Conservation (phyloP, 2,888 invertebrate genomes). For the Caenorhabditis panamensis region DNA sequence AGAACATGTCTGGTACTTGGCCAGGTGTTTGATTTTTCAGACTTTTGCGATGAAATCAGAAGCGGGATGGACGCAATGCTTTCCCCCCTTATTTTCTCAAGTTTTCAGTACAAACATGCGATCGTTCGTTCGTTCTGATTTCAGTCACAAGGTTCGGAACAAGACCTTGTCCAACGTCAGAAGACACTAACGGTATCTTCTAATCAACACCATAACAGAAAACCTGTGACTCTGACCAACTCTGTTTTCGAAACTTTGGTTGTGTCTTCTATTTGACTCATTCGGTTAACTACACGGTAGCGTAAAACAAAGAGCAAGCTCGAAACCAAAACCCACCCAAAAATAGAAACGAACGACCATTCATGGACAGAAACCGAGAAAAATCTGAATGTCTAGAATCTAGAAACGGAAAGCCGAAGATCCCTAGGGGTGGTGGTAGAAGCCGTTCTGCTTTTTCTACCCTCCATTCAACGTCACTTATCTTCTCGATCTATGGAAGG, state of each 20-base stretch:
- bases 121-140: background rate
- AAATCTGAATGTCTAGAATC: background rate
- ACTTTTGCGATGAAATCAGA: background rate
- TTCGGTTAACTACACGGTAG: background rate
- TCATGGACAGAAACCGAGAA: background rate
- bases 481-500: conserved; percentile 22
- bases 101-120: background rate
- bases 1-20: conserved; percentile 25
- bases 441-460: background rate
- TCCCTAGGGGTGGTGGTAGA: too few relatives aligned
- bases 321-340: background rate
- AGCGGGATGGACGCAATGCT: background rate
- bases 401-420: too few relatives aligned
- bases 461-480: conserved; percentile 28
- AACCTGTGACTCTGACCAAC: background rate
- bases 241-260: background rate
- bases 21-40: conserved; percentile 37
- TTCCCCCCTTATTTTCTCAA: background rate
- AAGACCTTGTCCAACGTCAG: background rate
- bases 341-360: background rate
- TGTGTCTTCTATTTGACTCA: background rate
- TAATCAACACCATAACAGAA: background rate
- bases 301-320: conserved; percentile 8
- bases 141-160: background rate
- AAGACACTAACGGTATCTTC: background rate